phyloP scores from a whole-genome alignment of 2,888 invertebrate species.

The Ceriagrion tenellum region DNA sequence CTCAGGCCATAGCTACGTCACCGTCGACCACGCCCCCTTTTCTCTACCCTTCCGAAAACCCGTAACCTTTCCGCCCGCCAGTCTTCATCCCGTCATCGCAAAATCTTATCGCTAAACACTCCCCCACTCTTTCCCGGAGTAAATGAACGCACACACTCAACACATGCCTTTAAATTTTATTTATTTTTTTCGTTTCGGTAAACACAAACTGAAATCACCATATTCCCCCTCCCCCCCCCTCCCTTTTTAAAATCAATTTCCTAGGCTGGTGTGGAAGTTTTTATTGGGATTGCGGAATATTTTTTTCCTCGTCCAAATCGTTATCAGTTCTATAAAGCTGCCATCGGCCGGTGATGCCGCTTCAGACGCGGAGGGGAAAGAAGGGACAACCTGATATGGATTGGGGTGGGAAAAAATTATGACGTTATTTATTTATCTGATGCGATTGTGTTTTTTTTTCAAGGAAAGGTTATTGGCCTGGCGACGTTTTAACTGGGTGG shows the following conservation, averaged over 20 bases:
- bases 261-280: not conserved
- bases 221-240: too few species aligned
- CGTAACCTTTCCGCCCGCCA: not conserved
- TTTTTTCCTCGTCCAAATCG: not conserved
- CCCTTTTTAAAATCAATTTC: constrained; percentile 4
- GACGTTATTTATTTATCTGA: not conserved
- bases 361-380: not conserved
- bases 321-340: not conserved
- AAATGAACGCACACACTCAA: not conserved
- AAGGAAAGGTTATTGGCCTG: too few species aligned
- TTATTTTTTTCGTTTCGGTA: not conserved
- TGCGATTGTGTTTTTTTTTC: too few species aligned
- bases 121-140: not conserved
- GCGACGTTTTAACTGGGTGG: too few species aligned
- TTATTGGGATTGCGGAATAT: not conserved
- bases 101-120: not conserved
- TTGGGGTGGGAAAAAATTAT: not conserved
- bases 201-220: not conserved
- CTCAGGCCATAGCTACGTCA: too few species aligned
- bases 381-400: not conserved
- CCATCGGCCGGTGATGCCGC: not conserved
- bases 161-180: not conserved
- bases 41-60: too few species aligned
- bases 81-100: not conserved
- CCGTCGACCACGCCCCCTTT: too few species aligned